phyloP scores from a whole-genome alignment of 2,113 vertebrate genomes.

The Crotalus horridus region DNA sequence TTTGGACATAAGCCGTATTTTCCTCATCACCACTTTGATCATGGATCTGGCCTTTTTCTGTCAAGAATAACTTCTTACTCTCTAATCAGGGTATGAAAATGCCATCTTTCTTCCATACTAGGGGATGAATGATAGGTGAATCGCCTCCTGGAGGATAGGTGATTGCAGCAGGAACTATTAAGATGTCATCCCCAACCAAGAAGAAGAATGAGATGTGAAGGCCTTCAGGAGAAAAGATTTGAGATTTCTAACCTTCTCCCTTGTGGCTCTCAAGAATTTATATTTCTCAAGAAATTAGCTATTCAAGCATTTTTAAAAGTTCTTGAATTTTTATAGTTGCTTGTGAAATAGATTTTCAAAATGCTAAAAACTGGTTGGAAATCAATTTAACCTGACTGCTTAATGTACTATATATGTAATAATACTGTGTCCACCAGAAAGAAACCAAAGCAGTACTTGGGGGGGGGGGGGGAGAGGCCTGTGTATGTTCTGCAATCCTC shows the following conservation, averaged over 20 bases:
- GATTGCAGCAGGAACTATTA: neutral
- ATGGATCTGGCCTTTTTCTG: neutral
- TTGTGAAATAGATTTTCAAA: slow-evolving; percentile 26
- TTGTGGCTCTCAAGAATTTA: neutral
- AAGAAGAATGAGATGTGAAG: neutral
- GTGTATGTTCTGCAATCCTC: neutral
- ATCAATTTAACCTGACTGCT: slow-evolving; percentile 8
- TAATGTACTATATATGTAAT: neutral
- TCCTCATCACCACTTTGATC: neutral
- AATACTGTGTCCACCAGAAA: slow-evolving; percentile 7
- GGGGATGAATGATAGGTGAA: neutral
- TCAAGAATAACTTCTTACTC: neutral
- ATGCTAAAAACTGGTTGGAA: neutral
- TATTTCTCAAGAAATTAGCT: neutral
- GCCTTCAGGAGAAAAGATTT: neutral
- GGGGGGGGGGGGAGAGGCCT: too few relatives aligned
- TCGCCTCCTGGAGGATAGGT: neutral
- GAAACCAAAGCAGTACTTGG: neutral
- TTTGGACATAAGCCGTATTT: neutral
- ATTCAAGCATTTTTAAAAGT: slow-evolving; percentile 23
- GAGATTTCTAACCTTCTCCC: neutral
- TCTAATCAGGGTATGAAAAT: neutral
- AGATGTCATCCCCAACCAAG: neutral
- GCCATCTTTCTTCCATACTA: neutral
- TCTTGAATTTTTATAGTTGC: neutral